Evolutionary conservation across 1,140 invertebrate species (phyloP).

Genomic region (Lamellibrachia luymesi): DNA sequence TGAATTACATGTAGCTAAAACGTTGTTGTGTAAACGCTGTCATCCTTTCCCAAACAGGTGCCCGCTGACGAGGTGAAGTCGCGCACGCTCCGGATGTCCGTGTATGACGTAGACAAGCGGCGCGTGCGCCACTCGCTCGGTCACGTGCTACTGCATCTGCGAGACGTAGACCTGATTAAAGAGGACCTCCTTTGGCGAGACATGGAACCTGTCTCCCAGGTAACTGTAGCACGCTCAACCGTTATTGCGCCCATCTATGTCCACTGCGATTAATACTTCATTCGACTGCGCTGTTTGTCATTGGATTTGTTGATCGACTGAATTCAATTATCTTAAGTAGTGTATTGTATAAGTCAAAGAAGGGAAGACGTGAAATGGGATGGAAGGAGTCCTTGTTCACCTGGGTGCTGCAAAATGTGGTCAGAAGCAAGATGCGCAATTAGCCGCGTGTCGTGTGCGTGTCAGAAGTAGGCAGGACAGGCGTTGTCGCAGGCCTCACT

Average conservation of each 20-base stretch:
- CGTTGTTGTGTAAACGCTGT: not conserved
- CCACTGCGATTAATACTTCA: not conserved
- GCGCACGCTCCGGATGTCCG: slow-evolving; percentile 44
- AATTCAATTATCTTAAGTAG: not conserved
- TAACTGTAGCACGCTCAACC: slow-evolving; percentile 17
- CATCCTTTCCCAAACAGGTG: slow-evolving; percentile 33
- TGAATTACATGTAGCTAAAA: too few species aligned
- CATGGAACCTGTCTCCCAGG: slow-evolving; percentile 42
- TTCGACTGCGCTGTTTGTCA: not conserved
- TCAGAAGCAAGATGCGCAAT: too few species aligned
- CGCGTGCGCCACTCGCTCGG: slow-evolving; percentile 52
- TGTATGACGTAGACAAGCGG: slow-evolving; percentile 53
- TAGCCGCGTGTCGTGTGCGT: too few species aligned
- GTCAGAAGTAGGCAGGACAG: too few species aligned
- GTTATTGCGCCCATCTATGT: not conserved
- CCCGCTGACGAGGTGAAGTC: slow-evolving; percentile 31
- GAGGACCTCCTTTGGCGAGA: slow-evolving; percentile 42
- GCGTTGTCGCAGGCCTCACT: too few species aligned
- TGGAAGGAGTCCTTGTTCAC: too few species aligned
- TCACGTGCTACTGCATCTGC: slow-evolving; percentile 45
- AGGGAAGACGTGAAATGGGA: not conserved
- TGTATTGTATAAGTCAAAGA: not conserved
- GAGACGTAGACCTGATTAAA: slow-evolving; percentile 42
- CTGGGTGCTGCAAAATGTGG: too few species aligned
- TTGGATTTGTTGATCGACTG: not conserved